Percentiles rank a stretch among this genome's conserved stretches.
phyloP scores from a whole-genome alignment of 35 echinoderm and acorn worm species.

The Lytechinus variegatus region DNA sequence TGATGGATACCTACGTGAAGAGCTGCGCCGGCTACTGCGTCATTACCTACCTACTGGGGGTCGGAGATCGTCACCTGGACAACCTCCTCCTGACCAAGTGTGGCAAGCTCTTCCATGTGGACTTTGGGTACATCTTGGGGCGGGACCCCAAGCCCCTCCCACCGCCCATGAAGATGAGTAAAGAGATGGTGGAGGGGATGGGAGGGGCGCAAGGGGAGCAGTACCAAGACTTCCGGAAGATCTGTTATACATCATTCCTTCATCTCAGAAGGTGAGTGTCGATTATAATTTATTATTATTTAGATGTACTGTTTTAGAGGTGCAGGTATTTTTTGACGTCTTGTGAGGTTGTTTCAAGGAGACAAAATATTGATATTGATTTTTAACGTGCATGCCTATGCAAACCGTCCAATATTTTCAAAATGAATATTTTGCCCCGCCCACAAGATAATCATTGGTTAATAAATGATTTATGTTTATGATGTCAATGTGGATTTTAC shows the following conservation, averaged over 20 bases:
- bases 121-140: constrained; percentile 98
- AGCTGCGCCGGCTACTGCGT: constrained; percentile 97
- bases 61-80: constrained; percentile 95
- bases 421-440: too few species aligned
- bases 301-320: too few species aligned
- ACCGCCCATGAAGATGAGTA: constrained; percentile 98
- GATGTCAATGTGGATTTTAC: too few species aligned
- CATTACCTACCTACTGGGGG: constrained; percentile 92
- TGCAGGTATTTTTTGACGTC: too few species aligned
- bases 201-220: constrained; percentile 91
- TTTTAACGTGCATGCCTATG: too few species aligned
- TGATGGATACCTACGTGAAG: constrained; percentile 97
- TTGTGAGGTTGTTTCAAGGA: too few species aligned
- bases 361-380: too few species aligned
- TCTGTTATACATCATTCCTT: constrained; percentile 96
- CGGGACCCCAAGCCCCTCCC: constrained; percentile 96
- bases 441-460: too few species aligned
- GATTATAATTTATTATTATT: too few species aligned
- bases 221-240: constrained; percentile 93
- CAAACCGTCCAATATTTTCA: too few species aligned
- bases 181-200: constrained; percentile 99
- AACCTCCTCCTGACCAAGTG: constrained; percentile 90
- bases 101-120: constrained; percentile 96
- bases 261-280: constrained; percentile 96
- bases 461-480: too few species aligned